Base-by-base conservation (phyloP, 2,797 vertebrate genomes). In the Spheniscus humboldti region DNA sequence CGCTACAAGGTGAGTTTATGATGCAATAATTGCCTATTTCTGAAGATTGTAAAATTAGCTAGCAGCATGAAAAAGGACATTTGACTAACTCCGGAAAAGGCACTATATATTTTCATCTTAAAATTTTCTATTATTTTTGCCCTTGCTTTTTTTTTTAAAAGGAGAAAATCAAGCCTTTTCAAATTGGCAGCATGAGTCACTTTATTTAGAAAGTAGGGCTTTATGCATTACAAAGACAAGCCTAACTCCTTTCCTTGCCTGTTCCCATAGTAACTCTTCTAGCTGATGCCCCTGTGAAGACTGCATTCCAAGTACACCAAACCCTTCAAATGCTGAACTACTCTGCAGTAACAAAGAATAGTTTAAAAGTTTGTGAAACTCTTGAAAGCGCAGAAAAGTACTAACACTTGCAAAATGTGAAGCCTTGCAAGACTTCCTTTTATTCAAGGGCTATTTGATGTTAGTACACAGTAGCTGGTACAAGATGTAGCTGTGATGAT, bases 231-330 rank as follows among this genome's bases (percentile, higher is more conserved):
- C 81, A 94, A 79, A 95, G 55, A 28, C 74, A 56, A 86, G 31
- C 41, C 33, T 37, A 59, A 88, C 86, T 93, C 50, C 71, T 67
- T 79, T 43, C 62, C 62, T 62, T 71, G 85, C 73, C 48, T 75
- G 92, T 83, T 97, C 80, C 92, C 92, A 66, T 94, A 72, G 86
- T 55, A 82, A 39, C 94, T 71, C 82, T 83, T 41, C 35, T 25
- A 48, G 69, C 55, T 39, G 52, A 14, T 86, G 73, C 55, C 81
- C 53, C 75, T 60, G 59, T 35, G 56, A 93, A 84, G n/a, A 25
- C 76, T 88, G 52, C 35, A 18, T 83, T 92, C 67, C 83, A 56
- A 66, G 45, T 28, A 75, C 37, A 33, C 64, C 66, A 55, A 45
- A 45, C 73, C 39, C 55, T 69, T 79, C 59, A 63, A 39, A 47